Base-by-base conservation (phyloP, 2,888 invertebrate genomes). In the Eurytoma californica region DNA sequence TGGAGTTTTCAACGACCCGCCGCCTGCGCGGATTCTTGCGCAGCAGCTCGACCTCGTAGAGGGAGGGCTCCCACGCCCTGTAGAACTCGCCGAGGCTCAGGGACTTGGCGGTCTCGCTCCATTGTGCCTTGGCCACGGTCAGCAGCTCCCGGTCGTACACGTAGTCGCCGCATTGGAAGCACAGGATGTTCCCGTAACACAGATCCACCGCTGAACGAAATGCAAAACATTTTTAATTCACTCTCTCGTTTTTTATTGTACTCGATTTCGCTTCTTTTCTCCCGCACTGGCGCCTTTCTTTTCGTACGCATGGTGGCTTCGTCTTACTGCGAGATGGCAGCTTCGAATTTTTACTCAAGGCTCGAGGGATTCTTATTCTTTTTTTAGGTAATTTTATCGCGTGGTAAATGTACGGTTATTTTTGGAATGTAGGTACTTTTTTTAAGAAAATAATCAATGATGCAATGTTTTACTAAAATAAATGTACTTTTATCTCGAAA, bases 141-240 rank as follows among this genome's bases (percentile, higher is more conserved):
- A 91, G 83, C 68, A 90, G 78, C 84, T 96, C 95, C 80, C 93
- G 91, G 88, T 97, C 97, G 91, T 98, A 98, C 69, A 98, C 95
- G 90, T 97, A 98, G 90, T 98, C 98, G 82, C 94, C 94, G 90
- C 99, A 99, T 86, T 94, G 94, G 87, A 95, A 94, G 90, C 99
- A 99, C 90, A 95, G 95, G 13, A 98, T 92, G 89, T 96, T 95
- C 63, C 98, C 98, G 91, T 96, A 97, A 74, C 93, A 94, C 69
- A 98, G 91, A 88, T 98, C 98, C 85, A 98, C 93, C 79, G 97
- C 95, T 92, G 86, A 24, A 24, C 2, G 5, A 3, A 7, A 53
- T 14, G 2, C 4, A 7, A 20, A 16, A 14, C 12, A 18, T 18
- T 88, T 88, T 87, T 80, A 24, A 18, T 63, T 20, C 39, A 12